Evolutionary conservation across 2,888 invertebrate species (phyloP), one percentile per base, ranked within the genome.

Genomic region (Hemithea aestivaria): DNA sequence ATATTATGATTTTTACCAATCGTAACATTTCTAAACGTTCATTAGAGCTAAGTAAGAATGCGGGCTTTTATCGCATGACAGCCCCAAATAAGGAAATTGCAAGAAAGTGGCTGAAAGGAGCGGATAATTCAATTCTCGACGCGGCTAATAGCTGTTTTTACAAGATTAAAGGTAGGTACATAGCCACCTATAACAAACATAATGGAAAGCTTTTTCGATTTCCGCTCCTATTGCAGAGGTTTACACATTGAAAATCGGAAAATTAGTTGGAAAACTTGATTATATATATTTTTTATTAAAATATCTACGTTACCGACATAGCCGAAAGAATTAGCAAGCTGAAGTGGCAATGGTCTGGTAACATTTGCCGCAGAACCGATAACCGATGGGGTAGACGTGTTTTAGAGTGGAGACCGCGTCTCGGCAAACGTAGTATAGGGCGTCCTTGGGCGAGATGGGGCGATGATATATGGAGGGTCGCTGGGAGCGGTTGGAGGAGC

Each of bases 121-220:
- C 50, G 56, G 58, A 60, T 64, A 66, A 66, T 64, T 63, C 51
- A 58, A 66, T 66, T 58, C 40, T 52, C 53, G 48, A 51, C 47
- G 41, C 41, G 54, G 53, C 48, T 58, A 62, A 58, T 60, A 53
- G 48, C 54, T 58, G 53, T 60, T 63, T 60, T 63, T 56, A 60
- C 49, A 53, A 50, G 48, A 49, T 47, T 58, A 49, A 40, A 54
- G 40, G 40, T 31, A 40, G 3, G 2, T 5, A n/a, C n/a, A n/a
- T n/a, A n/a, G n/a, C 3, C 5, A 16, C 16, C 16, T 16, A 16
- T 26, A 21, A 34, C 40, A 36, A 40, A 35, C 27, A 32, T 36
- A 35, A 35, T 21, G 24, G 12, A 20, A 20, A 30, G 7, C 21
- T 24, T 23, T 25, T 27, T 38, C 8, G 12, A 20, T 8, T 38